Percentiles rank a stretch among this genome's conserved stretches.
Conservation (phyloP, 2,888 invertebrate genomes). For the Mythimna ferrago region DNA sequence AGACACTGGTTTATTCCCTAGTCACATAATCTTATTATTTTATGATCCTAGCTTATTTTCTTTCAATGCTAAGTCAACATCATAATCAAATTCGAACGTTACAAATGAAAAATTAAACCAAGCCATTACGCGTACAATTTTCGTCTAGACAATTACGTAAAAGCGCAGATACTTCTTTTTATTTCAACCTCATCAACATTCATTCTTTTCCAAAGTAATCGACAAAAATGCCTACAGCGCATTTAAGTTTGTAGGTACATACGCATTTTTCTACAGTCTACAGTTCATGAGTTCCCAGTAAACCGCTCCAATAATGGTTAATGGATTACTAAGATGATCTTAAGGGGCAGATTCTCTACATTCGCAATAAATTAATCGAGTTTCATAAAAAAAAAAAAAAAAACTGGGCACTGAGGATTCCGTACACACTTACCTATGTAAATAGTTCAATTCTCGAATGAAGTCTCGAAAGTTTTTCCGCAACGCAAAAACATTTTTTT, state of each 20-base stretch:
- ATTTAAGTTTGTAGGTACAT: constrained; percentile 1
- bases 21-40: no score
- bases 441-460: no score
- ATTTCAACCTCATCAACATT: not conserved
- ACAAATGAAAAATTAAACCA: not conserved
- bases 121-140: not conserved
- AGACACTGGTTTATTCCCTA: no score
- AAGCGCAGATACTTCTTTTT: not conserved
- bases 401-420: not conserved
- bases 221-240: constrained; percentile 18
- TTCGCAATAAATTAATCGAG: constrained; percentile 23
- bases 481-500: no score
- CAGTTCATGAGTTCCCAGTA: constrained; percentile 14
- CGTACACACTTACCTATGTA: no score
- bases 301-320: constrained; percentile 43
- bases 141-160: not conserved
- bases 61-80: no score
- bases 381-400: constrained; percentile 17
- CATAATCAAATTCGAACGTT: not conserved
- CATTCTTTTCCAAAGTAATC: not conserved
- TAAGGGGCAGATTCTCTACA: constrained; percentile 17
- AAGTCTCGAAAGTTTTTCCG: no score
- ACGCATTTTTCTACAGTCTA: constrained; percentile 9
- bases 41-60: no score
- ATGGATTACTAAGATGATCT: constrained; percentile 34